phyloP scores from a whole-genome alignment of 2,888 invertebrate species.

The Exocentrus adspersus region DNA sequence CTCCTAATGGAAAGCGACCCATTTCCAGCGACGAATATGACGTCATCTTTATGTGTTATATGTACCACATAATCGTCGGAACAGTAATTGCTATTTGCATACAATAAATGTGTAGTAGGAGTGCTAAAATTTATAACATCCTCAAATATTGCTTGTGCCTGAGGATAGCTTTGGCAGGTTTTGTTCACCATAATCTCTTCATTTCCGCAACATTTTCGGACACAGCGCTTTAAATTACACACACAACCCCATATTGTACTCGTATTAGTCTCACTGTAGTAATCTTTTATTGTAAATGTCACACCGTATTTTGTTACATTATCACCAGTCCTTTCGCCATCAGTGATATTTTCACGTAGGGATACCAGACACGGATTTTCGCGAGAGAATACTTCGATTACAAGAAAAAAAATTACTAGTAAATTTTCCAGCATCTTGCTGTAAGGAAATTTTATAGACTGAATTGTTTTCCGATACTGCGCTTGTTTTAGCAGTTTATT shows the following conservation, averaged over 20 bases:
- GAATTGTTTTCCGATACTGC: conserved; percentile 10
- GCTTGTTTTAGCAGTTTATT: conserved; percentile 17
- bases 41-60: conserved; percentile 2
- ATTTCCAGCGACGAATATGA: background rate
- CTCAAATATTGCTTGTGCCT: background rate
- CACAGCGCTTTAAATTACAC: conserved; percentile 5
- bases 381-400: background rate
- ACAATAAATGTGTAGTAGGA: background rate
- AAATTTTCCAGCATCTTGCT: conserved; percentile 6
- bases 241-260: conserved; percentile 12
- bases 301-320: conserved; percentile 3
- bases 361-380: too few species aligned
- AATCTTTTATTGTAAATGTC: background rate
- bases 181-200: conserved; percentile 20
- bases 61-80: background rate
- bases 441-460: conserved; percentile 9
- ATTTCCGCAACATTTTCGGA: conserved; percentile 31
- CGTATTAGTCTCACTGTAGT: background rate
- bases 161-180: conserved; percentile 1
- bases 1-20: conserved; percentile 5
- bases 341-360: conserved; percentile 6
- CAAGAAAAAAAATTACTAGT: background rate
- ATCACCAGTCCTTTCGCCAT: background rate
- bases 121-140: background rate
- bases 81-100: conserved; percentile 4